Evolutionary conservation across 2,888 invertebrate genomes (phyloP), one percentile per base, ranked within the genome.

Genomic region (Bugula neritina): DNA sequence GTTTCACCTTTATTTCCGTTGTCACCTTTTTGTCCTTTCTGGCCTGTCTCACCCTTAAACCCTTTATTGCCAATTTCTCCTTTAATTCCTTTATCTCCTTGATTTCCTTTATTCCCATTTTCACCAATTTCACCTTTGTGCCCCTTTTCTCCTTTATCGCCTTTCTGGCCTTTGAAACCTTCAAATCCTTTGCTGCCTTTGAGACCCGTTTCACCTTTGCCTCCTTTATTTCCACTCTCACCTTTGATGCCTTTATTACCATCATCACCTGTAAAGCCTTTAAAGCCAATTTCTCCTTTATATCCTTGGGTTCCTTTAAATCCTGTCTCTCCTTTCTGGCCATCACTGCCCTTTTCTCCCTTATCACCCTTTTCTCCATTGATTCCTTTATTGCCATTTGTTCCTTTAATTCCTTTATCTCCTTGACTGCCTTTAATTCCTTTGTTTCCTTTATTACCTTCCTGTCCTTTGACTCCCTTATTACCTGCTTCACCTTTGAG

Each of bases 231-330:
- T 34, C 73, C 73, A 54, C 27, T 31, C 29, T n/a, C 10, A 17
- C 73, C 73, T 54, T 31, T 13, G n/a, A 70, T 71, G 23, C 72
- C 72, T 3, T 13, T 13, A 63, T 25, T 1, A 29, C 63, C 63
- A 13, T 25, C 31, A 31, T 2, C 17, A 13, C 63, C 31, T 71
- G 2, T 35, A 17, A 10, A 27, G 5, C 63, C 63, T 29, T 63
- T 63, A 31, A 27, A n/a, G n/a, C n/a, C n/a, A n/a, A n/a, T n/a
- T n/a, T n/a, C 10, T 73, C 73, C 73, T 35, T 58, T 69, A n/a
- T n/a, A n/a, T 55, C 73, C 73, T 54, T 43, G 74, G 35, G n/a
- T 27, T 23, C 73, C 55, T 55, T 55, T 55, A 17, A 23, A 5
- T 5, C 55, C 55, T 23, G 10, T 55, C 3, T 17, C 55, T 17